Conservation (phyloP, 2,888 invertebrate genomes). For the Orthosia gracilis region DNA sequence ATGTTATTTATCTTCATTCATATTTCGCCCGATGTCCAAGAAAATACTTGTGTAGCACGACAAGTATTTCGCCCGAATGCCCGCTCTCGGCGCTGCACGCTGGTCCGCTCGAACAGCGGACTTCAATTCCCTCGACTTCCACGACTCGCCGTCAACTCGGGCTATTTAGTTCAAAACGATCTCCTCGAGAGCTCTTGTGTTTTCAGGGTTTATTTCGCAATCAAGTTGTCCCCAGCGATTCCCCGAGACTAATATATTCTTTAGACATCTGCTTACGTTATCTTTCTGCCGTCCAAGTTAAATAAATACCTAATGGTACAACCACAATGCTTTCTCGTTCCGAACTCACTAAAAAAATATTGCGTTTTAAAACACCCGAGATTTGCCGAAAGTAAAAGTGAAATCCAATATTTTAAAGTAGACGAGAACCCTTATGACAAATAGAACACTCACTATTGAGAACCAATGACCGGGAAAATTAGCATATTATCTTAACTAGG, state of each 20-base stretch:
- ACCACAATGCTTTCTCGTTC: conserved; percentile 5
- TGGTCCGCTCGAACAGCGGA: conserved; percentile 28
- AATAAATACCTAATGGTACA: conserved; percentile 38
- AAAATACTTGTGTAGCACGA: too few relatives aligned
- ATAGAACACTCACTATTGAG: conserved; percentile 69
- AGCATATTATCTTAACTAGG: conserved; percentile 73
- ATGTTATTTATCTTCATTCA: not conserved
- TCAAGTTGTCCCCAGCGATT: conserved; percentile 72
- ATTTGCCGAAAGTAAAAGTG: conserved; percentile 37
- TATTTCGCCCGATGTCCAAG: conserved; percentile 24
- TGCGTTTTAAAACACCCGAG: conserved; percentile 17
- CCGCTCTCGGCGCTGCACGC: not conserved
- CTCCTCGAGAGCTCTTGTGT: conserved; percentile 72
- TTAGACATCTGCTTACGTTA: conserved; percentile 53
- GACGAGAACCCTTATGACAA: conserved; percentile 61
- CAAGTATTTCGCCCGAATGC: conserved; percentile 54
- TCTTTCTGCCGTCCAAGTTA: conserved; percentile 39
- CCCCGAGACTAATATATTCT: conserved; percentile 54
- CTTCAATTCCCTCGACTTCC: conserved; percentile 66
- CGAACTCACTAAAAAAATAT: conserved; percentile 12
- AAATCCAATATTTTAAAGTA: conserved; percentile 62
- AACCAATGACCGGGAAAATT: conserved; percentile 73
- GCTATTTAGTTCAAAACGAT: conserved; percentile 73
- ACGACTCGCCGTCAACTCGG: conserved; percentile 63
- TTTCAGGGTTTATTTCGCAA: conserved; percentile 76